Evolutionary conservation across 2,797 vertebrate species (phyloP).

Genomic region (Picus viridis): DNA sequence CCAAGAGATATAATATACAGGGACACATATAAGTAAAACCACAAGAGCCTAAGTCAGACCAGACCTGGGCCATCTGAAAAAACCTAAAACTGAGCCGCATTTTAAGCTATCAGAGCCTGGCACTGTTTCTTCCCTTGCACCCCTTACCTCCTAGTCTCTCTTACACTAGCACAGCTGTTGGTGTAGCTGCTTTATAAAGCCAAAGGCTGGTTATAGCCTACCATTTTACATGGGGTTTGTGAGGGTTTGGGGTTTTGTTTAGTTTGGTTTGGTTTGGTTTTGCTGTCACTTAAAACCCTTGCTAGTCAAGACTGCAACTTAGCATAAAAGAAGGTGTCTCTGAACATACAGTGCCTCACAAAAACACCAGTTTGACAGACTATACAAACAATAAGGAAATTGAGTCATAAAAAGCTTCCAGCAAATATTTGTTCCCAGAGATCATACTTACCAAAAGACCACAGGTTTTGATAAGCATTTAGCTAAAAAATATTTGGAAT

Average conservation of each 20-base stretch:
- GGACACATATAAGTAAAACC: not conserved
- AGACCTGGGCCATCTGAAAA: not conserved
- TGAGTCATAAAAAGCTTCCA: not conserved
- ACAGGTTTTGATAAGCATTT: not conserved
- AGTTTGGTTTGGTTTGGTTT: not conserved
- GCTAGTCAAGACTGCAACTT: not conserved
- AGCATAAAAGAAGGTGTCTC: not conserved
- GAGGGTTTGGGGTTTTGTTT: not conserved
- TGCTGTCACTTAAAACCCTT: not conserved
- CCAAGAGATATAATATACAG: not conserved
- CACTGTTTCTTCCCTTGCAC: not conserved
- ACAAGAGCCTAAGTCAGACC: not conserved
- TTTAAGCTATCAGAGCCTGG: not conserved
- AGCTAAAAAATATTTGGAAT: not conserved
- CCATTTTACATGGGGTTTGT: not conserved
- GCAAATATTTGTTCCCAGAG: not conserved
- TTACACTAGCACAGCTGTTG: not conserved
- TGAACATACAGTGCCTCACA: not conserved
- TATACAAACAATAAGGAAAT: not conserved
- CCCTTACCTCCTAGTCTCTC: not conserved
- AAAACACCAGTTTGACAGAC: not conserved
- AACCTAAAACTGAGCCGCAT: not conserved
- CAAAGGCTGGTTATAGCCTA: not conserved
- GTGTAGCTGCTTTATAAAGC: not conserved
- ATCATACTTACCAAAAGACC: not conserved